These are phyloP conservation scores for Lutjanus campechanus DNA, from an alignment of 2,797 vertebrate species.

Conservation along the genomic window DNA sequence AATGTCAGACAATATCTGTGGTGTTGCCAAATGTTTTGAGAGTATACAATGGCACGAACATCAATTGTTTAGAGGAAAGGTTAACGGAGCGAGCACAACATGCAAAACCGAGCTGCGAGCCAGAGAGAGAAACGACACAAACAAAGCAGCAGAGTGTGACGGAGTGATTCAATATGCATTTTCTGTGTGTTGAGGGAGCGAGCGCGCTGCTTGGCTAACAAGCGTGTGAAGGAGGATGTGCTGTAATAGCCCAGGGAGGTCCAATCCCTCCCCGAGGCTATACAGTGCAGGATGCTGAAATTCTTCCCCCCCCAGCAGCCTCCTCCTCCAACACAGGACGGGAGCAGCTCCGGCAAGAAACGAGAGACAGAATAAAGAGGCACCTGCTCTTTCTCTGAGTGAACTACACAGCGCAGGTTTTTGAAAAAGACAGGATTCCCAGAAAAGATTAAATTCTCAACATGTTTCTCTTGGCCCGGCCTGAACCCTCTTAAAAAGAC, in stretches of 20 bases:
- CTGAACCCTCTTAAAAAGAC: slow-evolving; percentile 51
- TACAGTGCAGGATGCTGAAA: slow-evolving; percentile 42
- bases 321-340: background rate
- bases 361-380: background rate
- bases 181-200: slow-evolving; percentile 18
- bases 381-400: background rate
- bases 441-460: slow-evolving; percentile 19
- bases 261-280: slow-evolving; percentile 40
- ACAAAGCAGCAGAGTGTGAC: slow-evolving; percentile 40
- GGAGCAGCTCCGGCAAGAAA: slow-evolving; percentile 10
- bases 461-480: slow-evolving; percentile 36
- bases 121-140: background rate
- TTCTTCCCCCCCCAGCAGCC: background rate
- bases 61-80: slow-evolving; percentile 18
- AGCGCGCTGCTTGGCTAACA: slow-evolving; percentile 42
- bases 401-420: background rate
- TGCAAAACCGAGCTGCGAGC: slow-evolving; percentile 2
- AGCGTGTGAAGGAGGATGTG: slow-evolving; percentile 38
- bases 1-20: slow-evolving; percentile 6
- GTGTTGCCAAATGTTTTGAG: background rate
- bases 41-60: background rate
- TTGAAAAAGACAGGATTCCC: slow-evolving; percentile 31
- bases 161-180: slow-evolving; percentile 40
- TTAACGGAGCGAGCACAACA: slow-evolving; percentile 32
- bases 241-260: slow-evolving; percentile 50